Evolutionary conservation across 2,888 invertebrate species (phyloP).

Genomic region (Lycocerus yunnanus): DNA sequence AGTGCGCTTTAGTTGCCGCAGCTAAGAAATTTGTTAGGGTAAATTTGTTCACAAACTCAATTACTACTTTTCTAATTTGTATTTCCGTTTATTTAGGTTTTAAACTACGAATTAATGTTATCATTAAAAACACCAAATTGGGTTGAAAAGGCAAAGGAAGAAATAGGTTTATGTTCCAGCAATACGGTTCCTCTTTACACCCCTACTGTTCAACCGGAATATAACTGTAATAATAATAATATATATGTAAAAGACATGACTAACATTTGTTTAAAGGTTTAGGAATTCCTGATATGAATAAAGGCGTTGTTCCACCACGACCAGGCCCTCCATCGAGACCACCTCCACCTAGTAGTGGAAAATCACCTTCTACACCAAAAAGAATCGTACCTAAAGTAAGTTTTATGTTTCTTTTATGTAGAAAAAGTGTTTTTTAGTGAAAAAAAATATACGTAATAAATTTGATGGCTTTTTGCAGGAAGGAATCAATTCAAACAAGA

Average conservation of each 20-base stretch:
- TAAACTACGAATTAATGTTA: constrained; percentile 70
- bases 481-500: too few species aligned
- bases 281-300: constrained; percentile 59
- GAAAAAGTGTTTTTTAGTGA: too few species aligned
- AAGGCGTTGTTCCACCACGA: constrained; percentile 39
- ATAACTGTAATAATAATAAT: constrained; percentile 50
- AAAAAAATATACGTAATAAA: too few species aligned
- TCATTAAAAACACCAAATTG: constrained; percentile 84
- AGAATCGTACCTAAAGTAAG: constrained; percentile 44
- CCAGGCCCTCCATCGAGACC: constrained; percentile 59
- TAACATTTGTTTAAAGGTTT: constrained; percentile 43
- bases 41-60: constrained; percentile 43
- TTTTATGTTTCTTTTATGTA: not conserved
- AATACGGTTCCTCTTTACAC: constrained; percentile 78
- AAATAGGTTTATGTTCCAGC: constrained; percentile 81
- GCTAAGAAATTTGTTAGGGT: constrained; percentile 45
- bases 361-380: constrained; percentile 60
- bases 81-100: constrained; percentile 60
- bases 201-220: constrained; percentile 49
- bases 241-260: not conserved
- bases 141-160: constrained; percentile 79
- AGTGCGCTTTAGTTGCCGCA: constrained; percentile 79
- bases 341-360: constrained; percentile 55
- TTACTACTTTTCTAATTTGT: not conserved
- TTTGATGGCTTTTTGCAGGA: too few species aligned